Conservation (phyloP, 2,113 vertebrate genomes). For the Centrocercus urophasianus region DNA sequence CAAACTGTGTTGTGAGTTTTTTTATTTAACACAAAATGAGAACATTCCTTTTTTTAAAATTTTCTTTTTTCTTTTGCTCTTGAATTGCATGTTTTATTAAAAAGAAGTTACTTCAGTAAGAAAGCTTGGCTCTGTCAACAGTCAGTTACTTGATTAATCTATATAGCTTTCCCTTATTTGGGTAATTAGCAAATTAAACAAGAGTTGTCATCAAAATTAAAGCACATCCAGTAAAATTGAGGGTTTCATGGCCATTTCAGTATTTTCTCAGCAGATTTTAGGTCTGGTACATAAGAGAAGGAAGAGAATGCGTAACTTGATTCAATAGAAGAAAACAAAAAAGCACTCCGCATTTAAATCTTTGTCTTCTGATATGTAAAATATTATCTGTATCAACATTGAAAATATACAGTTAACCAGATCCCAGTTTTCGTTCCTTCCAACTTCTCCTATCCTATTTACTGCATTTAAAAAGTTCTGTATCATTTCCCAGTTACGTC, state of each 20-base stretch:
- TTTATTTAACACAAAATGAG: neutral
- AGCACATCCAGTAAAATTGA: neutral
- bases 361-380: neutral
- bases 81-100: neutral
- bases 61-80: neutral
- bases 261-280: neutral
- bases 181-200: neutral
- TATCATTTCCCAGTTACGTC: neutral
- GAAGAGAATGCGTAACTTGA: neutral
- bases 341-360: neutral
- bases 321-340: neutral
- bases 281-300: neutral
- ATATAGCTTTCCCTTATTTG: neutral
- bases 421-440: neutral
- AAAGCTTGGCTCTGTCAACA: neutral
- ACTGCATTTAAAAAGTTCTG: neutral
- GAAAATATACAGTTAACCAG: neutral
- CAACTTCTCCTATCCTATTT: neutral
- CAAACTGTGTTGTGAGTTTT: neutral
- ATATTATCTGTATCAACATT: neutral
- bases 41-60: neutral
- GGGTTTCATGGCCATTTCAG: rapidly evolving
- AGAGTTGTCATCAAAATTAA: neutral
- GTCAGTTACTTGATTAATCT: neutral
- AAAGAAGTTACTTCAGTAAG: neutral